Evolutionary conservation across 2,113 vertebrate genomes (phyloP).

Genomic region (Microcebus tavaratra): DNA sequence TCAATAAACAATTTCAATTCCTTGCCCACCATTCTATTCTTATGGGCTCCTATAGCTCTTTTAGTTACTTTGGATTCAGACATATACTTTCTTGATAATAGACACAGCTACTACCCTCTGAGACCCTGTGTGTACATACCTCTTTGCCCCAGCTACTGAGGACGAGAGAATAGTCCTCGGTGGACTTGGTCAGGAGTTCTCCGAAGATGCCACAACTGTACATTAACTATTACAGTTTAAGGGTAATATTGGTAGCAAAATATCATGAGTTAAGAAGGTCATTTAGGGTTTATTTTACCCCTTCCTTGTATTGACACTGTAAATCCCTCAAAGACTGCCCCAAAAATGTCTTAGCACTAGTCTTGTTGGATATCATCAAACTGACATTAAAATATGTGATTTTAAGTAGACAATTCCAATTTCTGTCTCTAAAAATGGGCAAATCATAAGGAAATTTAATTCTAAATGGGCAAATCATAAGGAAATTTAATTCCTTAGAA

Average conservation of each 20-base stretch:
- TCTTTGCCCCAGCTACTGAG: background rate
- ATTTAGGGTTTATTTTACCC: background rate
- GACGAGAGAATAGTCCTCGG: background rate
- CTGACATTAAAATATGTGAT: background rate
- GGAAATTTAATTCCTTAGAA: background rate
- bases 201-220: background rate
- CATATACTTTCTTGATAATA: slow-evolving; percentile 25
- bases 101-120: slow-evolving; percentile 73
- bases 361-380: background rate
- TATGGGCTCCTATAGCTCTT: background rate
- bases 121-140: background rate
- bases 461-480: background rate
- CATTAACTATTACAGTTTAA: background rate
- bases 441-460: background rate
- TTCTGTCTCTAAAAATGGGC: background rate
- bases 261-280: background rate
- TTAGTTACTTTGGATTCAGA: background rate
- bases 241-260: background rate
- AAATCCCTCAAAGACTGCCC: background rate
- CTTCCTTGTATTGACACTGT: background rate
- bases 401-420: background rate
- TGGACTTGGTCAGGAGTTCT: background rate
- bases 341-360: background rate
- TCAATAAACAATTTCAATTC: background rate
- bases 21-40: background rate